Evolutionary conservation across 1,140 invertebrate species (phyloP).

Genomic region (Penaeus japonicus): DNA sequence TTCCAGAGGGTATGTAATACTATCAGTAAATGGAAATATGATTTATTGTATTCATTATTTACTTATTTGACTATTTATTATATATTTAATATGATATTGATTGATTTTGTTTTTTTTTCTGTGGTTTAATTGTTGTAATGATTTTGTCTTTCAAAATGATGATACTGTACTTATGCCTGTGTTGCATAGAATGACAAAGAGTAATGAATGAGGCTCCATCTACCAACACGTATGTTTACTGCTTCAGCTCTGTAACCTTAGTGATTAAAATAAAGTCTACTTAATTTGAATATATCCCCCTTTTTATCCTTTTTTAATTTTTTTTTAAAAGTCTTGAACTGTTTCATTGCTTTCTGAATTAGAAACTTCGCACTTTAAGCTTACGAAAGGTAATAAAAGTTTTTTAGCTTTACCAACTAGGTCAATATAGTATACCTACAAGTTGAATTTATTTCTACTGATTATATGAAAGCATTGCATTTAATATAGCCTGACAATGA

Average conservation of each 20-base stretch:
- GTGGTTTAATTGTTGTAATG: background rate
- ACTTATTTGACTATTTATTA: too few relatives aligned
- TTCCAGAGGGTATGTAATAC: too few relatives aligned
- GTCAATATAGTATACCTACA: too few relatives aligned
- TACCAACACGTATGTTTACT: background rate
- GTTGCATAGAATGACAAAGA: constrained; percentile 4
- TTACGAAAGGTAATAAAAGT: too few relatives aligned
- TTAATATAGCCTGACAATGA: too few relatives aligned
- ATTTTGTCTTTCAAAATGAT: constrained; percentile 23
- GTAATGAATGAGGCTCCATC: background rate
- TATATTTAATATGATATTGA: background rate
- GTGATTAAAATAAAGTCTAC: background rate
- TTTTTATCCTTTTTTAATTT: background rate
- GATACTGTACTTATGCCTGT: constrained; percentile 28
- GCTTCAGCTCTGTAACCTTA: background rate
- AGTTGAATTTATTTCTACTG: too few relatives aligned
- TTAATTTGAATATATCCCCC: background rate
- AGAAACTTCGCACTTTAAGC: too few relatives aligned
- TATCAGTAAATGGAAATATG: too few relatives aligned
- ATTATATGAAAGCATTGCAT: too few relatives aligned
- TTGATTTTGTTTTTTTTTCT: background rate
- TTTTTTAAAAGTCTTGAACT: background rate
- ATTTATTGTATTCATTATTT: too few relatives aligned
- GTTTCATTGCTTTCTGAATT: background rate
- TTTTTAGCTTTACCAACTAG: too few relatives aligned